Conservation (phyloP, 2,888 invertebrate species). For the Chamaedrilus cognettii region DNA sequence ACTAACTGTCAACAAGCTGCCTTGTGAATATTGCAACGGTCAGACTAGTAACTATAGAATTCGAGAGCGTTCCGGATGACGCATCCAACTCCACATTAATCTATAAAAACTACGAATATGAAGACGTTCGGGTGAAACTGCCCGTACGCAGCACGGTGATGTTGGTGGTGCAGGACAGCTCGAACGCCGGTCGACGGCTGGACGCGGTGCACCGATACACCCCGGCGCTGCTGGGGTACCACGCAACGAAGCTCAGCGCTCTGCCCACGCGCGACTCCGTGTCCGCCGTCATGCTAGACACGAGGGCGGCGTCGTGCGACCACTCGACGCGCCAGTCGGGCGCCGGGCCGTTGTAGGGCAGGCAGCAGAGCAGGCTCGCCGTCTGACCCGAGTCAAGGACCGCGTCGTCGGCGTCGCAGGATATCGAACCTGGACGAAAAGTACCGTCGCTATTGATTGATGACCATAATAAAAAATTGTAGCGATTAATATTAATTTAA, state of each 20-base stretch:
- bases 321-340: not conserved
- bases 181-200: not conserved
- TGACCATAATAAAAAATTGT: no score
- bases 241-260: not conserved
- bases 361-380: not conserved
- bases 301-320: not conserved
- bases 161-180: not conserved
- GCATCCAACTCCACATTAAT: no score
- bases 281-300: not conserved
- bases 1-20: no score
- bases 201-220: not conserved
- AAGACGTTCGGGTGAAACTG: no score
- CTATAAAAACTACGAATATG: no score
- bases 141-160: not conserved
- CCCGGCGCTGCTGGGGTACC: not conserved
- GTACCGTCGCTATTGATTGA: no score
- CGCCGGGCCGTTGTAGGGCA: not conserved
- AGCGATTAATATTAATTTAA: no score
- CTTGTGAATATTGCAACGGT: no score
- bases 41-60: no score
- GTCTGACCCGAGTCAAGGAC: not conserved
- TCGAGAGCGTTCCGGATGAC: no score
- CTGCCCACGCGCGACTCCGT: not conserved
- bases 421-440: no score
- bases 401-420: not conserved